Evolutionary conservation across 2,888 invertebrate genomes (phyloP).

Genomic region (Formica aserva): DNA sequence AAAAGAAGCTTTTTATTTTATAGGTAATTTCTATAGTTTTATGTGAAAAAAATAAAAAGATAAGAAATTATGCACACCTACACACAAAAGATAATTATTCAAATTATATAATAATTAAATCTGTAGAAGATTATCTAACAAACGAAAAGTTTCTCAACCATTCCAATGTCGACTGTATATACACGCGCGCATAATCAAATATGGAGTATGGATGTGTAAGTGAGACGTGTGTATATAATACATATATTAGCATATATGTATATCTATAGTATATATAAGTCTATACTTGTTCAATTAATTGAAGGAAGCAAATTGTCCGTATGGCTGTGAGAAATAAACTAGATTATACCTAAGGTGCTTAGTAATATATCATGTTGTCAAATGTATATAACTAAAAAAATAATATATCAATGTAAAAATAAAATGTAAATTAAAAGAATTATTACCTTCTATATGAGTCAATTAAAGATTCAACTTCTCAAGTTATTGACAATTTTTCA

Average conservation of each 20-base stretch:
- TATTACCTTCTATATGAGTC: conserved; percentile 75
- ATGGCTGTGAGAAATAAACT: conserved; percentile 86
- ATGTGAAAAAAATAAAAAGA: neutral
- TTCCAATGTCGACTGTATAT: conserved; percentile 50
- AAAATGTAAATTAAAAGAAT: conserved; percentile 78
- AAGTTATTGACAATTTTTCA: conserved; percentile 58
- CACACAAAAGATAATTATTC: neutral
- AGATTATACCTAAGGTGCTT: conserved; percentile 86
- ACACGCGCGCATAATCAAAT: conserved; percentile 61
- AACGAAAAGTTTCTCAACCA: conserved; percentile 4
- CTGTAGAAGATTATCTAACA: neutral
- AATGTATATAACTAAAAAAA: conserved; percentile 84
- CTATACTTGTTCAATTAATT: conserved; percentile 82
- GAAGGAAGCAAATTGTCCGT: conserved; percentile 85
- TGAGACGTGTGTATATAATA: conserved; percentile 26
- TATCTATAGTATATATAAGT: conserved; percentile 72
- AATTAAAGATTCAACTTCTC: conserved; percentile 71
- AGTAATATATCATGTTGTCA: conserved; percentile 83
- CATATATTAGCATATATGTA: conserved; percentile 58
- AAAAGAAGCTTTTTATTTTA: neutral
- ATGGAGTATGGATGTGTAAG: conserved; percentile 61
- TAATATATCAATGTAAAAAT: conserved; percentile 84
- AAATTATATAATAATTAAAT: conserved; percentile 2
- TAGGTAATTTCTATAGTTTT: conserved; percentile 33
- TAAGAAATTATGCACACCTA: no score